Base-by-base conservation (phyloP, 2,113 vertebrate species). In the Psittacus erithacus region DNA sequence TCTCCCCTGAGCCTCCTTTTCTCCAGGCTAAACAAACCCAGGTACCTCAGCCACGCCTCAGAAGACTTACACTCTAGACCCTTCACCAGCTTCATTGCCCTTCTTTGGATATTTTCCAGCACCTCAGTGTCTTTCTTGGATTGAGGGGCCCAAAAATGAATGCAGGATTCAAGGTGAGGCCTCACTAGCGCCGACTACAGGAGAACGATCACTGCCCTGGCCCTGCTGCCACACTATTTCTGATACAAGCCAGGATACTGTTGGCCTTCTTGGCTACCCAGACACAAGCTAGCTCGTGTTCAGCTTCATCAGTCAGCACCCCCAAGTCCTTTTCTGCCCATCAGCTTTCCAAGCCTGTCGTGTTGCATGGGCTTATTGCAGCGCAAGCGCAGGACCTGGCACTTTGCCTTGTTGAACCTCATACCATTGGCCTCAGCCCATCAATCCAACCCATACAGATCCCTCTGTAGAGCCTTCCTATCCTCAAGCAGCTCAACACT, bases 101-200 rank as follows among this genome's bases (percentile, higher is more conserved):
- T 69, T 63, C 47, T 50, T 1, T 1, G 43, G 49, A 77, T 38
- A 20, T 0, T 0, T 43, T 77, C 8, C 33, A 39, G 28, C n/a
- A 39, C 25, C 10, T 71, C 55, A 16, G 6, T 64, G 14, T 50
- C 27, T 28, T 29, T 76, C 55, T 23, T 8, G 43, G 10, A 23
- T 29, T 47, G 39, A 75, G n/a, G 22, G 17, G 14, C 13, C 5
- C 19, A 82, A 70, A 70, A 82, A 11, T 15, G 22, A 82, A 70
- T 8, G 4, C 28, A 11, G 13, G 6, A 57, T 70, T 64, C 33
- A 39, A 77, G 33, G 35, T 57, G 57, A 17, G 5, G 9, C 33
- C 27, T 64, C 63, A 64, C 7, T 33, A 64, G 38, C 39, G 33
- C 63, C 29, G 17, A 64, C 43, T 44, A n/a, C 13, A 39, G 43